Conservation (phyloP, 2,113 vertebrate species). For the Arizona elegans region DNA sequence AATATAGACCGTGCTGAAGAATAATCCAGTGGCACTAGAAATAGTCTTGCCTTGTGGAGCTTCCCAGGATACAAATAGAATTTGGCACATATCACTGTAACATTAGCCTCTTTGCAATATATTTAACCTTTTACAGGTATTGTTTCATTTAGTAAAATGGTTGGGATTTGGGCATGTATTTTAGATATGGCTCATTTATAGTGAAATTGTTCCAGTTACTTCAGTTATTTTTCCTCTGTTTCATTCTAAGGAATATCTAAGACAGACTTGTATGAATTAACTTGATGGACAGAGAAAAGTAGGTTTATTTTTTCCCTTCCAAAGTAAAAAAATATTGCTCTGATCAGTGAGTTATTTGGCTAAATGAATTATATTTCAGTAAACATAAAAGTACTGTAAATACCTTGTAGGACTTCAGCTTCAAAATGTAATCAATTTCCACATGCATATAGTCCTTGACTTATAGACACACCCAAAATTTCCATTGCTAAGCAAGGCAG, state of each 20-base stretch:
- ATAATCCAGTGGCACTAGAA: constrained; percentile 33
- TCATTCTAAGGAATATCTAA: constrained; percentile 45
- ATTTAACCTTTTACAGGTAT: constrained; percentile 31
- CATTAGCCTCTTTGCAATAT: constrained; percentile 36
- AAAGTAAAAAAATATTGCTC: constrained; percentile 50
- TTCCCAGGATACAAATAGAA: constrained; percentile 41
- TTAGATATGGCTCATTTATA: constrained; percentile 44
- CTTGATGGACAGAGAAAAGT: constrained; percentile 37
- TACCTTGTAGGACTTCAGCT: constrained; percentile 23
- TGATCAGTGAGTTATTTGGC: constrained; percentile 41
- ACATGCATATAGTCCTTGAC: not conserved
- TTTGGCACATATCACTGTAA: constrained; percentile 31
- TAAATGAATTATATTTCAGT: not conserved
- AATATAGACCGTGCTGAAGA: constrained; percentile 43
- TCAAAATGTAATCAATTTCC: constrained; percentile 14
- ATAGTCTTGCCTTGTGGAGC: constrained; percentile 28
- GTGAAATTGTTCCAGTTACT: constrained; percentile 47
- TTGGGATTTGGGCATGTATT: constrained; percentile 52
- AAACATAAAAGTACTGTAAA: constrained; percentile 41
- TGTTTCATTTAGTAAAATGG: constrained; percentile 35
- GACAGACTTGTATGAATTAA: constrained; percentile 42
- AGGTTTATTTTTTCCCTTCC: constrained; percentile 7
- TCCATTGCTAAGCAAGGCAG: not conserved
- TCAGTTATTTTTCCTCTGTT: constrained; percentile 43
- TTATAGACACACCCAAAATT: not conserved